Conservation (phyloP, 2,113 vertebrate species). For the Microcebus lehilahytsara region DNA sequence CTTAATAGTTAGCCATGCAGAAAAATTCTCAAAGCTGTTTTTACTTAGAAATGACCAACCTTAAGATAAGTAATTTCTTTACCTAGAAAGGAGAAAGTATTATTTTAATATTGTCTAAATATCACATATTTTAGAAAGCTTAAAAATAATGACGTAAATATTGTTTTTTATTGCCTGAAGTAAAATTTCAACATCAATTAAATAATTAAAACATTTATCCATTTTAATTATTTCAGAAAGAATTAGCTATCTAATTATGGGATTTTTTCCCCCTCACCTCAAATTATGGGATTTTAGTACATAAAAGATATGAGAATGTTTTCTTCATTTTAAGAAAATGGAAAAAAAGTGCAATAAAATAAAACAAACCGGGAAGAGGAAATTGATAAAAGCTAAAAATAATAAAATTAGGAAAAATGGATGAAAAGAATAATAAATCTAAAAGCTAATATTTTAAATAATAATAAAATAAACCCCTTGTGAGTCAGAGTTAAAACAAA, state of each 20-base stretch:
- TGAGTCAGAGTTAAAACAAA: neutral
- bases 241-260: slow-evolving; percentile 21
- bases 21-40: slow-evolving; percentile 16
- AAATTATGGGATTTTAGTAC: slow-evolving; percentile 8
- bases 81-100: slow-evolving; percentile 43
- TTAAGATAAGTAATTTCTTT: slow-evolving; percentile 27
- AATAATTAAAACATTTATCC: slow-evolving; percentile 27
- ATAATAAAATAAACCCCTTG: neutral
- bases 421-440: neutral
- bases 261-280: neutral
- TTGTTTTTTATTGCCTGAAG: neutral
- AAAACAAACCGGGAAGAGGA: neutral
- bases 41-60: slow-evolving; percentile 30
- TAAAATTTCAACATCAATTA: slow-evolving; percentile 30
- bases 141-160: slow-evolving; percentile 41
- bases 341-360: neutral
- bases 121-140: slow-evolving; percentile 1
- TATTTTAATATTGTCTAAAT: slow-evolving; percentile 43
- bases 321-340: slow-evolving; percentile 1
- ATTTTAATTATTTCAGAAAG: slow-evolving; percentile 35
- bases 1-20: neutral
- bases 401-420: neutral
- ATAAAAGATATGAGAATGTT: neutral
- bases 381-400: neutral
- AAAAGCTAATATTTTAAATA: neutral